Base-by-base conservation (phyloP, 2,888 invertebrate species). In the Agrilus biguttatus region DNA sequence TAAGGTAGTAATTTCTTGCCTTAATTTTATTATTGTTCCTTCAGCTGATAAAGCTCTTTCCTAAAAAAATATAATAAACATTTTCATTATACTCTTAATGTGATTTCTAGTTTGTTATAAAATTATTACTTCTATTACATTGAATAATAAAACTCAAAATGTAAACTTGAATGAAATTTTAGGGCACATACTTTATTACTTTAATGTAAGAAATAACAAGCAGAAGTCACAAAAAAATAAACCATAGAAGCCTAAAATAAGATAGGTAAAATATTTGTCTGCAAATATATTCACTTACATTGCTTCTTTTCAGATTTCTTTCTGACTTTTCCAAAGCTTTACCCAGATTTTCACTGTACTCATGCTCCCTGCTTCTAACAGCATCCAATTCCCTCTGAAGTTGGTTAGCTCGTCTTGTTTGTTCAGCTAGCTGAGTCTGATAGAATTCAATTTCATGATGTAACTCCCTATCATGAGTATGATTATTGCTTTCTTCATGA, bases 1-100 rank as follows among this genome's bases (percentile, higher is more conserved):
- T 53, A 86, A 67, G 54, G 71, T 70, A 59, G 78, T 78, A 36
- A 84, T 74, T 68, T 87, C 79, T 53, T 76, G 77, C 56, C 75
- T 80, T 50, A 86, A 67, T 56, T 75, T 75, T 4, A 70, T 64
- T 42, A 81, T 72, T 36, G 72, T 73, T 50, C 65, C 73, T 60
- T 82, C 83, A 2, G 77, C 76, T 45, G 71, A 75, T 8, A 69
- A 63, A 1, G 74, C 74, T 61, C 77, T 69, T 55, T 69, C 73
- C 80, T 83, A 62, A 19, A 70, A 71, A 47, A 49, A 49, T 21
- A 43, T 32, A 5, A 28, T 14, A 37, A 36, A 14, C 10, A 39
- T 33, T 12, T 34, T 39, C 17, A 28, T 33, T 17, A 28, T 36
- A 36, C n/a, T n/a, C n/a, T 33, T 14, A 17, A 35, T 35, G n/a